Evolutionary conservation across 2,888 invertebrate genomes (phyloP), one percentile per base, ranked within the genome.

Genomic region (Priocnemis perturbator): DNA sequence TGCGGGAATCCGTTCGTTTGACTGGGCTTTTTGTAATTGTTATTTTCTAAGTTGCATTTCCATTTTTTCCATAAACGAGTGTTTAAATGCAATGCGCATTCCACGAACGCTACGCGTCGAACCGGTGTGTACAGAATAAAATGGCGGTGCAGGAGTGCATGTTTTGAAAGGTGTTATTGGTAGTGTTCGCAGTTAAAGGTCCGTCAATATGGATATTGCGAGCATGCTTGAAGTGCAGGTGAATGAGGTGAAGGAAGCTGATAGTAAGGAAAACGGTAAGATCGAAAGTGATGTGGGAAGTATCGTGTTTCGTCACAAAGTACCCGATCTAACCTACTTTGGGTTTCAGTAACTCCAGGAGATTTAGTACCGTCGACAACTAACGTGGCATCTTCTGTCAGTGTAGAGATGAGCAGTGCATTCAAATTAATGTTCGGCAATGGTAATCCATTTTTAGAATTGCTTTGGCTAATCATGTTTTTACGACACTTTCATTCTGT

Each of bases 161-260:
- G 73, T 82, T 84, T 84, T 82, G 75, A 82, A 81, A 73, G 69
- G 63, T 57, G 14, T n/a, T 67, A 60, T 17, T 21, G 19, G 60
- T 26, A n/a, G 53, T 47, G 45, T 50, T 61, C 26, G 56, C 26
- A 44, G 53, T 20, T 53, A 15, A 26, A 17, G 53, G 19, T 44
- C 19, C 61, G 44, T 53, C 64, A 67, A 56, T 23, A 88, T 88
- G 88, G 88, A 88, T 69, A 87, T 88, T 59, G 81, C 88, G 61
- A 87, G 83, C 52, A 85, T 88, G 81, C 85, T 88, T 57, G 88
- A 88, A 67, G 87, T 88, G 20, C 84, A 88, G 69, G 88, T 88
- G 50, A 83, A 86, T 26, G 88, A 88, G 69, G 83, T 81, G 26
- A 83, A 80, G 60, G 79, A 83, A 17, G 61, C 71, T 37, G 80